phyloP scores from a whole-genome alignment of 2,888 invertebrate genomes.

The Eumerus sabulonum region DNA sequence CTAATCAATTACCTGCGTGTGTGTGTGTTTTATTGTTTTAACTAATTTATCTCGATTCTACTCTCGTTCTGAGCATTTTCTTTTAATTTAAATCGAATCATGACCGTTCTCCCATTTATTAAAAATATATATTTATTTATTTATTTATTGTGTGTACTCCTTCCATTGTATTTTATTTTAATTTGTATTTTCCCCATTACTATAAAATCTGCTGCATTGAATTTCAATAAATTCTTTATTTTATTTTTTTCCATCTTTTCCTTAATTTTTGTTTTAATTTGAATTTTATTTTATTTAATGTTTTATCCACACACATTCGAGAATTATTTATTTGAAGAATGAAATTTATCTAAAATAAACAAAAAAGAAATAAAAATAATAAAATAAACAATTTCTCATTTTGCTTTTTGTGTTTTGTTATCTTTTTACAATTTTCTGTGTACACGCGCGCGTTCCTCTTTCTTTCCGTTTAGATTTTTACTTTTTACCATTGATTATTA shows the following conservation, averaged over 20 bases:
- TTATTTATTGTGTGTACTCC: not conserved
- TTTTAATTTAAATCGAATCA: slow-evolving; percentile 17
- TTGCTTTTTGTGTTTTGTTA: no score
- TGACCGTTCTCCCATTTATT: slow-evolving; percentile 28
- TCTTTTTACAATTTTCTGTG: slow-evolving; percentile 45
- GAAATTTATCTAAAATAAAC: slow-evolving; percentile 31
- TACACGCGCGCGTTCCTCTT: slow-evolving; percentile 38
- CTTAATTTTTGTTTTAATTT: slow-evolving; percentile 42
- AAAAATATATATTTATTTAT: no score
- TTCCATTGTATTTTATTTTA: slow-evolving; percentile 20
- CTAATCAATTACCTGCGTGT: slow-evolving; percentile 64
- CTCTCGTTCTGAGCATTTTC: slow-evolving; percentile 4
- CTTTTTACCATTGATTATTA: slow-evolving; percentile 55
- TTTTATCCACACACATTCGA: no score
- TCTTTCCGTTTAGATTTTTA: slow-evolving; percentile 1
- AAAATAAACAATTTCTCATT: slow-evolving; percentile 5
- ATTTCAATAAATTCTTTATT: slow-evolving; percentile 32
- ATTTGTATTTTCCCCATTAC: slow-evolving; percentile 44
- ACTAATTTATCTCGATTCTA: slow-evolving; percentile 21
- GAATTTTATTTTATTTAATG: slow-evolving; percentile 29
- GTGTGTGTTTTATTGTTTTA: no score
- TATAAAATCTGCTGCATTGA: slow-evolving; percentile 64
- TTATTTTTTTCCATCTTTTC: slow-evolving; percentile 56
- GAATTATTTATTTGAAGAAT: slow-evolving; percentile 39
- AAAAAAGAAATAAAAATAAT: slow-evolving; percentile 48